These are phyloP conservation scores for Bombus pascuorum DNA, from an alignment of 1,140 invertebrate genomes.

Conservation along the genomic window DNA sequence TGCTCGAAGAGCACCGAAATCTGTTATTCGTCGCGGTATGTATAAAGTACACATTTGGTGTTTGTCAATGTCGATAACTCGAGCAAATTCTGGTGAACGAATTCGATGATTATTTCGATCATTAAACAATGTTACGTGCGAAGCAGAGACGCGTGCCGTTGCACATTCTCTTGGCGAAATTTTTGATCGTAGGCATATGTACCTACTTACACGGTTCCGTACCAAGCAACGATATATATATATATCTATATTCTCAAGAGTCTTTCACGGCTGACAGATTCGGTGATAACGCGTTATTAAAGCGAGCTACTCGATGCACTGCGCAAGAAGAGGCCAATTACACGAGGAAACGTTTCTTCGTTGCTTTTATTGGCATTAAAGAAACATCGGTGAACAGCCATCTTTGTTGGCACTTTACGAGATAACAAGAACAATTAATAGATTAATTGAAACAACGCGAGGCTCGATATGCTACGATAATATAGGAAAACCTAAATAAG, in stretches of 20 bases:
- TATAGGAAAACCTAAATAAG: neutral
- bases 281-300: slow-evolving; percentile 31
- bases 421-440: neutral
- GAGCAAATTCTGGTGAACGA: neutral
- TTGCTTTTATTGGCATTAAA: neutral
- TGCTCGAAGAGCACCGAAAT: neutral
- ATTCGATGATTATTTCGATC: slow-evolving; percentile 25
- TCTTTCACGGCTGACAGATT: slow-evolving; percentile 31
- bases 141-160: slow-evolving; percentile 17
- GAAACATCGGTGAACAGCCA: neutral
- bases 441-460: neutral
- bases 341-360: neutral
- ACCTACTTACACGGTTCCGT: neutral
- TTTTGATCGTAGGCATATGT: neutral
- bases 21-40: neutral
- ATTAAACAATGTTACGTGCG: slow-evolving; percentile 24
- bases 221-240: neutral
- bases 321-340: slow-evolving; percentile 26
- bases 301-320: neutral
- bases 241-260: neutral
- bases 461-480: neutral
- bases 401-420: slow-evolving; percentile 3
- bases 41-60: slow-evolving; percentile 1
- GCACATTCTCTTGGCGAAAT: slow-evolving; percentile 18
- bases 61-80: slow-evolving; percentile 31